These are phyloP conservation scores for Camptogramma bilineatum DNA, from an alignment of 2,888 invertebrate genomes.

Conservation along the genomic window DNA sequence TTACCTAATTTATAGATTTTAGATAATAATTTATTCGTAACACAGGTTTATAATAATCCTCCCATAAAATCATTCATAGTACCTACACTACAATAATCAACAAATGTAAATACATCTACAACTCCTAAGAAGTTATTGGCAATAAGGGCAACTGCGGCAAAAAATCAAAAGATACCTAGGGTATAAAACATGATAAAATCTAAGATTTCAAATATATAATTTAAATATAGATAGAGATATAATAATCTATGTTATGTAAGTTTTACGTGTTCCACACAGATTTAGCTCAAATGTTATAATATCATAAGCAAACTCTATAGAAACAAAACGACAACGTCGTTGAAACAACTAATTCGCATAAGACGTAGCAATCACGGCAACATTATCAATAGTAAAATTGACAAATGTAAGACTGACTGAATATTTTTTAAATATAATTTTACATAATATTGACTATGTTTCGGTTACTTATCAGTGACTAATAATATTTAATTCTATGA, in stretches of 20 bases:
- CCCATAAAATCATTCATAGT: conserved; percentile 8
- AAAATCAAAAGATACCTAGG: conserved; percentile 14
- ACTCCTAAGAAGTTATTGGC: conserved; percentile 41
- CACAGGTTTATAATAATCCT: background rate
- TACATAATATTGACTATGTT: too few species aligned
- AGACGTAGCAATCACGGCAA: conserved; percentile 55
- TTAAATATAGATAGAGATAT: background rate
- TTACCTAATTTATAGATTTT: too few species aligned
- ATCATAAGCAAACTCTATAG: conserved; percentile 27
- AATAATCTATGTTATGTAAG: conserved; percentile 3
- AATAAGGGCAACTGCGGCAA: conserved; percentile 35
- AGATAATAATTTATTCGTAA: background rate
- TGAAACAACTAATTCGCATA: conserved; percentile 49
- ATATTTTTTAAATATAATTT: background rate
- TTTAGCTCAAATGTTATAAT: conserved; percentile 20
- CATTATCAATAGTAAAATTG: conserved; percentile 28
- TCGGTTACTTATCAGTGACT: too few species aligned
- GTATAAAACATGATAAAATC: conserved; percentile 8
- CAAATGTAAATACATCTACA: conserved; percentile 51
- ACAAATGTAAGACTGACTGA: conserved; percentile 24
- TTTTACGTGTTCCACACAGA: conserved; percentile 37
- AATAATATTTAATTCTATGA: background rate
- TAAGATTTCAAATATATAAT: conserved; percentile 7
- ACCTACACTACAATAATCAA: conserved; percentile 38
- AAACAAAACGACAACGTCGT: conserved; percentile 41